Evolutionary conservation across 2,888 invertebrate genomes (phyloP).

Genomic region (Penaeus monodon): DNA sequence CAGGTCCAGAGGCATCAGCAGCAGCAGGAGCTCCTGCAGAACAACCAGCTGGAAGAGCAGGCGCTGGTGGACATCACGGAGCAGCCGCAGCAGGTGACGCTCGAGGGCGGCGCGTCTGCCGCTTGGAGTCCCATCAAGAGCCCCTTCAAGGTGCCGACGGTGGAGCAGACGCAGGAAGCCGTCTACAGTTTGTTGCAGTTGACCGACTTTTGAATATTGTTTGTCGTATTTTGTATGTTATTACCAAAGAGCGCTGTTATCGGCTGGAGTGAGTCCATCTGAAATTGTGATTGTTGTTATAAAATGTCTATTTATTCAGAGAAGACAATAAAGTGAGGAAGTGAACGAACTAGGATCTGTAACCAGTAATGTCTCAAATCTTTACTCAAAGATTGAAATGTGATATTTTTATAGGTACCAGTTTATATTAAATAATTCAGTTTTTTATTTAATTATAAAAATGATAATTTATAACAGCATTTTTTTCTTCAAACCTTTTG

Average conservation of each 20-base stretch:
- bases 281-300: too few relatives aligned
- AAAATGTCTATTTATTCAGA: too few relatives aligned
- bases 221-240: too few relatives aligned
- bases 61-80: slow-evolving; percentile 33
- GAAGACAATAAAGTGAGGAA: background rate
- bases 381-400: too few relatives aligned
- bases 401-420: too few relatives aligned
- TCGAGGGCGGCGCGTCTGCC: slow-evolving; percentile 37
- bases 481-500: too few relatives aligned
- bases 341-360: background rate
- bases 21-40: slow-evolving; percentile 30
- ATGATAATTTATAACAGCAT: too few relatives aligned
- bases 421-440: too few relatives aligned
- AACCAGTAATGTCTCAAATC: background rate
- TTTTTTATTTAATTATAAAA: too few relatives aligned
- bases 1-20: slow-evolving; percentile 60
- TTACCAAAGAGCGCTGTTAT: too few relatives aligned
- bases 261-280: too few relatives aligned
- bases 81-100: slow-evolving; percentile 35
- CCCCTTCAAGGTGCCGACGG: slow-evolving; percentile 51
- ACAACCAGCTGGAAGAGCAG: slow-evolving; percentile 19
- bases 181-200: slow-evolving; percentile 51
- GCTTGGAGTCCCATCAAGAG: slow-evolving; percentile 57
- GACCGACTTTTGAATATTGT: slow-evolving; percentile 42
- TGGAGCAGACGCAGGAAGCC: slow-evolving; percentile 55